Evolutionary conservation across 2,113 vertebrate species (phyloP), one percentile per base, ranked within the genome.

Genomic region (Atherinomorus stipes): DNA sequence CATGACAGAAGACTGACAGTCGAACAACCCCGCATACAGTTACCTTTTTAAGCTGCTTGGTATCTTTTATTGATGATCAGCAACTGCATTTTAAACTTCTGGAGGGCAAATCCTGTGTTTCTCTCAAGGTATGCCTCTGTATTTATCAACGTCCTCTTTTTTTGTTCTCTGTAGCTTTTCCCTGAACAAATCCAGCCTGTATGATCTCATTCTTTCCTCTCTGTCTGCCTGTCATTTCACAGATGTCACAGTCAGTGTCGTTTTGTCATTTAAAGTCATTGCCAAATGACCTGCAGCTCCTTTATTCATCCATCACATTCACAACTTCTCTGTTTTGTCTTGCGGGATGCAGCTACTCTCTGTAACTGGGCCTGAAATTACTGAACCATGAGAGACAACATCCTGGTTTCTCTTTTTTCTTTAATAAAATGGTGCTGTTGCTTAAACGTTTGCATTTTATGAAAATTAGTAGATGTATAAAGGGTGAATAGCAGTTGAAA

Each of bases 261-360:
- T 21, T 74, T 52, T 65, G 67, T 79, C 78, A 47, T 47, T 71
- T 66, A 69, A 23, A 81, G 71, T 79, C 13, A 59, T 16, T 60
- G 51, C 47, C 18, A 11, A 70, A 58, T 45, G 52, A 66, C 16
- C 12, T 57, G 18, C 66, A 76, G 64, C 54, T 26, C 49, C 44
- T 45, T 58, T 53, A 40, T 50, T 40, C 5, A 0, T 58, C 49
- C 2, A 13, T 7, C 11, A 37, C 31, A 7, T 7, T 34, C 31
- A 34, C 9, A 37, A 16, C 4, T 9, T 2, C 52, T 18, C 58
- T 3, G 18, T 54, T 47, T 37, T 0, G 4, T 12, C 47, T 11
- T 2, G 49, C 61, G 16, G 16, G 19, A 23, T 50, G 11, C 4
- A 42, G 1, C 16, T 15, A 38, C n/a, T n/a, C n/a, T n/a, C n/a